Evolutionary conservation across 1,140 invertebrate genomes (phyloP).

Genomic region (Drosophila tristis): DNA sequence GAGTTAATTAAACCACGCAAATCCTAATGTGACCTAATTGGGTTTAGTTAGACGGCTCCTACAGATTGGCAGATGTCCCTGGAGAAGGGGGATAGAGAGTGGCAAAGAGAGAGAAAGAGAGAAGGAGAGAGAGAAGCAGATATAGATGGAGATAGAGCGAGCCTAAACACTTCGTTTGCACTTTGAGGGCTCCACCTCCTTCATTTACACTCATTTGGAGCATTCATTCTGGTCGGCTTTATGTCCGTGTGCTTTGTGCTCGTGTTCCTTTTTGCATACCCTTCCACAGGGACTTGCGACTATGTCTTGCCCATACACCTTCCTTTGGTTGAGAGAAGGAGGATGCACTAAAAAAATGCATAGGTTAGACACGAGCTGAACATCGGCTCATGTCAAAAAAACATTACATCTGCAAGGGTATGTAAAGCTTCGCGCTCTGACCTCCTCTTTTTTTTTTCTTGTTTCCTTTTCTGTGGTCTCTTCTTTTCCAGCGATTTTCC

Average conservation of each 20-base stretch:
- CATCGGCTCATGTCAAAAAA: too few relatives aligned
- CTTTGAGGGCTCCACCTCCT: slow-evolving; percentile 39
- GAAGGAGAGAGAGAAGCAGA: background rate
- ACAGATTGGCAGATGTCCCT: slow-evolving; percentile 51
- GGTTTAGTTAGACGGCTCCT: slow-evolving; percentile 35
- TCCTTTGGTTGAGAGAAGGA: too few relatives aligned
- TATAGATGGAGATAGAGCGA: slow-evolving; percentile 12
- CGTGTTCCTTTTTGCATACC: background rate
- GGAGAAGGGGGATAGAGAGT: slow-evolving; percentile 10
- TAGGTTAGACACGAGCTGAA: too few relatives aligned
- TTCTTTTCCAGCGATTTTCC: slow-evolving; percentile 7
- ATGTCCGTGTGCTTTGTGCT: slow-evolving; percentile 37
- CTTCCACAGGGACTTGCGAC: too few relatives aligned
- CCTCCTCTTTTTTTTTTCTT: slow-evolving; percentile 4
- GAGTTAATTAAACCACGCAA: slow-evolving; percentile 77
- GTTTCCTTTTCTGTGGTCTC: slow-evolving; percentile 22
- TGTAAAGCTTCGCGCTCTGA: too few relatives aligned
- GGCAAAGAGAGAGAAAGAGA: slow-evolving; percentile 2
- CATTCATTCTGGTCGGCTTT: slow-evolving; percentile 46
- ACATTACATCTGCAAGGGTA: too few relatives aligned
- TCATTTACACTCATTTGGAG: slow-evolving; percentile 31
- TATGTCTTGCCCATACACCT: too few relatives aligned
- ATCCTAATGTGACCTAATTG: slow-evolving; percentile 79
- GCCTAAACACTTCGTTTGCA: slow-evolving; percentile 44
- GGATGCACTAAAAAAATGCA: too few relatives aligned